Evolutionary conservation across 2,888 invertebrate species (phyloP).

Genomic region (Pachliopta kotzebuea): DNA sequence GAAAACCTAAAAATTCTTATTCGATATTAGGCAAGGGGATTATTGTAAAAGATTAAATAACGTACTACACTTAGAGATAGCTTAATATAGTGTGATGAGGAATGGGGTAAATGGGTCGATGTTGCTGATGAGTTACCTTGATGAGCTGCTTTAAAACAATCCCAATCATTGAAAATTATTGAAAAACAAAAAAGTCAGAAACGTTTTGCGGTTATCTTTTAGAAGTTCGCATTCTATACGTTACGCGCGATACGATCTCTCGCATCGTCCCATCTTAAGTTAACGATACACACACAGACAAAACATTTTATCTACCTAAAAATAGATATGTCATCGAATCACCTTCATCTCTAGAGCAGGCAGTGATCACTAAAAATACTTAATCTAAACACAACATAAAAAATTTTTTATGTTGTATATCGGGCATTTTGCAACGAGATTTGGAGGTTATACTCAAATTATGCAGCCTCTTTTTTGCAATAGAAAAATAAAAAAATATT

Average conservation of each 20-base stretch:
- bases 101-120: slow-evolving; percentile 37
- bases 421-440: slow-evolving; percentile 5
- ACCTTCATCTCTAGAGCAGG: slow-evolving; percentile 72
- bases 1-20: slow-evolving; percentile 76
- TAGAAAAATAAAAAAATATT: slow-evolving; percentile 10
- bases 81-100: slow-evolving; percentile 67
- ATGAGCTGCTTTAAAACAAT: background rate
- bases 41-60: slow-evolving; percentile 73
- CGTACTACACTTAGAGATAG: slow-evolving; percentile 76
- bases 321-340: slow-evolving; percentile 78
- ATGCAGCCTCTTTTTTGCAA: slow-evolving; percentile 1
- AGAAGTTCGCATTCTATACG: slow-evolving; percentile 35
- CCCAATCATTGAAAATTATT: slow-evolving; percentile 1
- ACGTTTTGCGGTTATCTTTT: slow-evolving; percentile 28
- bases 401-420: slow-evolving; percentile 2
- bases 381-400: slow-evolving; percentile 23
- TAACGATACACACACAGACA: slow-evolving; percentile 52
- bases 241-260: slow-evolving; percentile 35
- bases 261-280: slow-evolving; percentile 40
- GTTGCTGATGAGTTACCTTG: background rate
- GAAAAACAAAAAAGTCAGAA: background rate
- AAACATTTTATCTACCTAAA: slow-evolving; percentile 72
- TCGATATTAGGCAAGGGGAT: slow-evolving; percentile 70
- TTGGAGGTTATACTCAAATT: slow-evolving; percentile 7
- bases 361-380: slow-evolving; percentile 44